Base-by-base conservation (phyloP, 2,888 invertebrate genomes). In the Thereva unica region DNA sequence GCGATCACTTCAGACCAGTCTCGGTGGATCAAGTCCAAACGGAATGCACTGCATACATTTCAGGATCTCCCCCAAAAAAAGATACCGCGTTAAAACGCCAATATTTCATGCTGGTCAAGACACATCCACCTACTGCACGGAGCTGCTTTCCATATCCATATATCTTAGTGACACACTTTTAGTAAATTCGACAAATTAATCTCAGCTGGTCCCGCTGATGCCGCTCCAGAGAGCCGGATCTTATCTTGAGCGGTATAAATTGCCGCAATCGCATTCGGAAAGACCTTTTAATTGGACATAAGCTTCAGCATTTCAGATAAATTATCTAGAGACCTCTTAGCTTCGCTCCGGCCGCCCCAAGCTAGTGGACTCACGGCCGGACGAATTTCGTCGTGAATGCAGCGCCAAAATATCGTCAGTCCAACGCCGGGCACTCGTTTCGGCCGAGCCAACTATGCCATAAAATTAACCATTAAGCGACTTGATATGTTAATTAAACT, bases 401-500 rank as follows among this genome's bases (percentile, higher is more conserved):
- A 2, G 23, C 23, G 23, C 23, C 23, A 23, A 23, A 23, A 23
- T 23, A 23, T 23, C 23, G 23, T 23, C 23, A 23, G 2, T 23
- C 23, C 23, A 23, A 23, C 23, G 2, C 23, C 23, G 23, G 2
- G 2, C 1, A 23, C 23, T 1, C 1, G 23, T 23, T 41, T 38
- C 61, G 50, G 8, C 50, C 50, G 41, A 23, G 23, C 23, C 23
- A 23, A 40, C 41, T 10, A 23, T 12, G 53, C 45, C 44, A 64
- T 67, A 67, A 67, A 67, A 64, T 67, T 59, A 57, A 53, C 53
- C 64, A 64, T 64, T 67, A 64, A 67, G 12, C 52, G n/a, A 59
- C 52, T 59, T 66, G 66, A 66, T 67, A 67, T 64, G 67, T 67
- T 67, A 67, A 67, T 67, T 67, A 64, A 67, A 64, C 53, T 37